These are phyloP conservation scores for Sericinus montela DNA, from an alignment of 2,888 invertebrate species.

Conservation along the genomic window DNA sequence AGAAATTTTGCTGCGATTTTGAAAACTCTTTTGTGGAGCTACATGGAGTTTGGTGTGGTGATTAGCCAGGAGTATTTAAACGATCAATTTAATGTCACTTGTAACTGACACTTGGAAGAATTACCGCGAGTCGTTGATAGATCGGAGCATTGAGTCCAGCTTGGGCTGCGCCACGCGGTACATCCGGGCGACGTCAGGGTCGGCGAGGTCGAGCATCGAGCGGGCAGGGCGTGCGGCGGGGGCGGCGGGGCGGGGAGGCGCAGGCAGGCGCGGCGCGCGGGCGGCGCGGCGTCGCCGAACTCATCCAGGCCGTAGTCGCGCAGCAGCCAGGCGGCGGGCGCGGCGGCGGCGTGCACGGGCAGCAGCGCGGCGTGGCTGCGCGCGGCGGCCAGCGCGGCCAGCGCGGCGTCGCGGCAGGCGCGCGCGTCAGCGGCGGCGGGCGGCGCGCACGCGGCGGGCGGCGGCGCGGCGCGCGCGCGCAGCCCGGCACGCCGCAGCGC, in stretches of 20 bases:
- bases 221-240: constrained; percentile 27
- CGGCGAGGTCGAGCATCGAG: constrained; percentile 52
- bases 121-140: constrained; percentile 2
- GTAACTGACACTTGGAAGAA: too few relatives aligned
- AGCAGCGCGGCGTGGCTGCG: constrained; percentile 36
- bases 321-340: constrained; percentile 34
- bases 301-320: constrained; percentile 51
- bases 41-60: too few relatives aligned
- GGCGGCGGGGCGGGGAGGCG: constrained; percentile 35
- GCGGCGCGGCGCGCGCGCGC: constrained; percentile 33
- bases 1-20: too few relatives aligned
- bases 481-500: constrained; percentile 25
- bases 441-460: constrained; percentile 28
- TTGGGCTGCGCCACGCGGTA: constrained; percentile 29
- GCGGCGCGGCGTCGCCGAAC: constrained; percentile 47
- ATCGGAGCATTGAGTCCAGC: constrained; percentile 3
- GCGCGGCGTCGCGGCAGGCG: constrained; percentile 30
- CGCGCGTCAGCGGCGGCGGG: constrained; percentile 23
- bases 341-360: constrained; percentile 36
- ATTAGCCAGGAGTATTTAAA: too few relatives aligned
- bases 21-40: too few relatives aligned
- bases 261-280: constrained; percentile 45
- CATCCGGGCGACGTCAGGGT: constrained; percentile 28
- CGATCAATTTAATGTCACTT: too few relatives aligned
- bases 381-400: constrained; percentile 30